Conservation (phyloP, 2,888 invertebrate genomes). For the Eucriotettix oculatus region DNA sequence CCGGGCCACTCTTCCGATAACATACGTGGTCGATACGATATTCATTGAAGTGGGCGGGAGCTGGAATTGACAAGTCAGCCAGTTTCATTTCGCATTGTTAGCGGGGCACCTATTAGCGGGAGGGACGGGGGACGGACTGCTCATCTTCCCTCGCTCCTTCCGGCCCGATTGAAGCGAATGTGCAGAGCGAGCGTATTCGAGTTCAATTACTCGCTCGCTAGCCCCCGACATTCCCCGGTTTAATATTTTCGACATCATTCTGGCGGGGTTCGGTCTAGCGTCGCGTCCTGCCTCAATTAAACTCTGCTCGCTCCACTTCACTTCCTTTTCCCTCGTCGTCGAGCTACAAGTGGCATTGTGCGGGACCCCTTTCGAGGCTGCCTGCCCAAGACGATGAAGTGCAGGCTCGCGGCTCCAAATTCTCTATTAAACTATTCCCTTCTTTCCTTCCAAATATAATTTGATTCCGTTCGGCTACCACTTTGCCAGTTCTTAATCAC, state of each 20-base stretch:
- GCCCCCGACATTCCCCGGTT: background rate
- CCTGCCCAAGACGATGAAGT: background rate
- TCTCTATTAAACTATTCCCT: no score
- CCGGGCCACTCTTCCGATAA: background rate
- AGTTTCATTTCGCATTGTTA: background rate
- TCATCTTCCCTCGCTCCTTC: background rate
- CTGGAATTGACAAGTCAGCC: background rate
- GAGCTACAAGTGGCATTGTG: background rate
- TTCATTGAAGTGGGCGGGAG: background rate
- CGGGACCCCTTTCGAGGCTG: background rate
- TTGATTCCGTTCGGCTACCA: no score
- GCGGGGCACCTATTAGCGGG: background rate
- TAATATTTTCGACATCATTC: background rate
- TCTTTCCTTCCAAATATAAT: no score
- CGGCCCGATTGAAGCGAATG: conserved; percentile 4
- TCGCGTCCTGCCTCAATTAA: background rate
- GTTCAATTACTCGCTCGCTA: conserved; percentile 4
- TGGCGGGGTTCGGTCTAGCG: background rate
- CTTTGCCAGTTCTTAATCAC: no score
- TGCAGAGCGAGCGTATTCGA: background rate
- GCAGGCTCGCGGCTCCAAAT: background rate
- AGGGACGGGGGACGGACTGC: background rate
- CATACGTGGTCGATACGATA: background rate
- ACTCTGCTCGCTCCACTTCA: background rate
- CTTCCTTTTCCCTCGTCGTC: background rate